Base-by-base conservation (phyloP, 2,888 invertebrate genomes). In the Amiota communis region DNA sequence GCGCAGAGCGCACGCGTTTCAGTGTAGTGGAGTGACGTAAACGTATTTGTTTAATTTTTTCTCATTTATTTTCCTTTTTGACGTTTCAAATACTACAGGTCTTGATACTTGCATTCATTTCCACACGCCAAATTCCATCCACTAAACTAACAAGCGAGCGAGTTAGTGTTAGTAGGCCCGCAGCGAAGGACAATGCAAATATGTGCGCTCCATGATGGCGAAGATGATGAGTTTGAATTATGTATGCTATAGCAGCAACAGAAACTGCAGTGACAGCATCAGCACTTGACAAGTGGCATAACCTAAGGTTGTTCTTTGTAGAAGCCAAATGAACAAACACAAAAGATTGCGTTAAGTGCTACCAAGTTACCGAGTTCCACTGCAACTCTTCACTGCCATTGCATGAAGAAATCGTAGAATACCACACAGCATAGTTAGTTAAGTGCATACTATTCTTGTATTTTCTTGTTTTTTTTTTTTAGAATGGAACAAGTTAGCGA, bases 11-110 rank as follows among this genome's bases (percentile, higher is more conserved):
- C 56, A 49, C 46, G 71, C 59, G 36, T 69, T 51, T 12, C 53
- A 8, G n/a, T 51, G 12, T 1, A n/a, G 3, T 51, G 75, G 63
- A 69, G 10, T 73, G 76, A 71, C 68, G 65, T 15, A 72, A 74
- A 72, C 67, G 80, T 84, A 81, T 83, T 83, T 83, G 83, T 78
- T 82, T 77, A 75, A 84, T 85, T 83, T 83, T 83, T 84, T 36
- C 6, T 36, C 36, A 36, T 36, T 36, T 36, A 36, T 36, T 36
- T 36, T 36, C 36, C 36, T 36, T 36, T 36, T 36, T 36, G 36
- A 36, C 36, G 36, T 36, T 36, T 36, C 36, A 36, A 36, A 36
- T 36, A 36, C 36, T 36, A 36, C 36, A 6, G 6, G 36, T 2
- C 36, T 36, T 36, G 8, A 6, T 74, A 76, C 80, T 77, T 78